These are phyloP conservation scores for Nomada fabriciana DNA, from an alignment of 2,888 invertebrate species.

Conservation along the genomic window DNA sequence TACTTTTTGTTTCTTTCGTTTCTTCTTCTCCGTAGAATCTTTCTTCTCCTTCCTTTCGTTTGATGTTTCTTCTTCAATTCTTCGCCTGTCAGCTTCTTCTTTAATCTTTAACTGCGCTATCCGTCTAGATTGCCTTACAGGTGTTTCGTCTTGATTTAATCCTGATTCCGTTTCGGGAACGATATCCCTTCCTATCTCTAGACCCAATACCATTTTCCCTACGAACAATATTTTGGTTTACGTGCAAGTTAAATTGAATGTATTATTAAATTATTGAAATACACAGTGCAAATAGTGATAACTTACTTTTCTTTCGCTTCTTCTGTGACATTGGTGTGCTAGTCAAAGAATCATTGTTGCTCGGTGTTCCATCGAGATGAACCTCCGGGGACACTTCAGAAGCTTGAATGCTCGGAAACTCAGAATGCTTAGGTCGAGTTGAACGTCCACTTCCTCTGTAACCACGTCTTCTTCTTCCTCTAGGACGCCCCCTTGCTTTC, in stretches of 20 bases:
- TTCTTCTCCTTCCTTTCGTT: conserved; percentile 79
- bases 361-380: conserved; percentile 46
- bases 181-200: conserved; percentile 84
- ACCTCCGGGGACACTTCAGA: conserved; percentile 52
- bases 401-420: conserved; percentile 44
- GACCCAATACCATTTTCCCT: conserved; percentile 85
- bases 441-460: conserved; percentile 64
- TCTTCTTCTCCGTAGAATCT: conserved; percentile 80
- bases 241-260: background rate
- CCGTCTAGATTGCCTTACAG: conserved; percentile 92
- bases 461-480: conserved; percentile 73
- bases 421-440: conserved; percentile 60
- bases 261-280: too few relatives aligned
- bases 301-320: conserved; percentile 76
- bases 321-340: conserved; percentile 66
- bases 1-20: conserved; percentile 80
- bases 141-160: conserved; percentile 83
- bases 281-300: background rate
- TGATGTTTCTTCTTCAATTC: conserved; percentile 90
- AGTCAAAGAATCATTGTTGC: conserved; percentile 47
- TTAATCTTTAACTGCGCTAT: conserved; percentile 95
- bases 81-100: conserved; percentile 92
- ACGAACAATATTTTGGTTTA: conserved; percentile 27
- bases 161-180: conserved; percentile 57
- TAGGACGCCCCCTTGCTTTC: conserved; percentile 68